Conservation (phyloP, 2,113 vertebrate genomes). For the Acanthochromis polyacanthus region DNA sequence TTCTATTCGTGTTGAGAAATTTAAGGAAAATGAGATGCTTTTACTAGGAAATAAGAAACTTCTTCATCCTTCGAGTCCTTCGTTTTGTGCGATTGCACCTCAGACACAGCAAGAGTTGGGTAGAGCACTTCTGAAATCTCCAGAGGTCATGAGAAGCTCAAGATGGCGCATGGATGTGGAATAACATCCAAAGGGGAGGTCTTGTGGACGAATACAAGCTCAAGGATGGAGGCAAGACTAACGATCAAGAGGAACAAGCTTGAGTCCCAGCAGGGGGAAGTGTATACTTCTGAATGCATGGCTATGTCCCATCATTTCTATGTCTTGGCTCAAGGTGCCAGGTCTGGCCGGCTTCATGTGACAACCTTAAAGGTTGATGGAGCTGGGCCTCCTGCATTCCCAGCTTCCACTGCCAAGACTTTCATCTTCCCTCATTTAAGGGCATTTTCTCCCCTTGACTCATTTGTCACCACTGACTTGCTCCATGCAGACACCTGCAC, state of each 20-base stretch:
- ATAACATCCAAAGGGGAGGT: conserved; percentile 45
- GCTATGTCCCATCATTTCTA: conserved; percentile 35
- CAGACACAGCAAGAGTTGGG: conserved; percentile 1
- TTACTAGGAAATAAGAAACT: neutral
- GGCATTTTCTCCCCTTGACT: conserved; percentile 62
- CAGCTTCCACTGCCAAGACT: conserved; percentile 25
- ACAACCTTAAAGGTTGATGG: conserved; percentile 57
- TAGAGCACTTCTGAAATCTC: conserved; percentile 49
- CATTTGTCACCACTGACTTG: conserved; percentile 69
- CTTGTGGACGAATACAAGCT: conserved; percentile 37
- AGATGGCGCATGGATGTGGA: conserved; percentile 52
- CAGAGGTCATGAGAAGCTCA: conserved; percentile 36
- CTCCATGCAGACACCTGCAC: conserved; percentile 41
- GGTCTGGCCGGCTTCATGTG: conserved; percentile 16
- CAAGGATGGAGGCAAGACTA: conserved; percentile 15
- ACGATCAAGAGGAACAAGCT: conserved; percentile 9
- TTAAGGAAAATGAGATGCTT: conserved; percentile 4
- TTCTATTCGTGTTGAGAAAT: neutral
- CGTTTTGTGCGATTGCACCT: conserved; percentile 26
- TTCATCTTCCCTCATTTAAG: conserved; percentile 57
- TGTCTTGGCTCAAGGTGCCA: conserved; percentile 34
- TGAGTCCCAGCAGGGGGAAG: neutral
- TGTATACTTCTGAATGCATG: neutral
- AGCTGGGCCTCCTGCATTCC: conserved; percentile 33
- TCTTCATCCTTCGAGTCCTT: neutral